Conservation (phyloP, 2,888 invertebrate species). For the Caenorhabditis panamensis region DNA sequence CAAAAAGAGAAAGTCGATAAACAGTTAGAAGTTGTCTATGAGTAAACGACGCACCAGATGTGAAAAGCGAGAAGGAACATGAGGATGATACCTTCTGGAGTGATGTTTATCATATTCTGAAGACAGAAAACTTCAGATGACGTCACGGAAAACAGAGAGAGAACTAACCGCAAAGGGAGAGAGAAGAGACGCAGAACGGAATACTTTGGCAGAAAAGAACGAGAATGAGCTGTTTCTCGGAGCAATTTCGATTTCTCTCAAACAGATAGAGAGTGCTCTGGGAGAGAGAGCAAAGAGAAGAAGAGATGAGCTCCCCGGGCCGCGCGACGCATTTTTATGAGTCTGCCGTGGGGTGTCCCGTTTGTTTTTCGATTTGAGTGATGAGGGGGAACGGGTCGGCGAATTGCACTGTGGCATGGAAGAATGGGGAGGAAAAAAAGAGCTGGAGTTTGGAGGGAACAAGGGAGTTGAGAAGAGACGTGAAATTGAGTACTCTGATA, state of each 20-base stretch:
- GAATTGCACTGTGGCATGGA: neutral
- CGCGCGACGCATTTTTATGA: neutral
- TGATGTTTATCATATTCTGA: constrained; percentile 61
- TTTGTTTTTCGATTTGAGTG: neutral
- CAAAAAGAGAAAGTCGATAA: neutral
- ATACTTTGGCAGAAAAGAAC: neutral
- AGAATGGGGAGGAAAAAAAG: neutral
- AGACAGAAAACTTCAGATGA: neutral
- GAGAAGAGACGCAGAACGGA: neutral
- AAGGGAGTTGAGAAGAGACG: no score
- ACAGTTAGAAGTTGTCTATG: constrained; percentile 2
- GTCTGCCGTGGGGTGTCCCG: neutral
- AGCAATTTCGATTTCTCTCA: neutral
- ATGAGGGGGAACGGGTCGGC: no score
- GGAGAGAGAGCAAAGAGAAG: neutral
- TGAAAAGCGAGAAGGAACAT: constrained; percentile 58
- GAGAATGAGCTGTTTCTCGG: neutral
- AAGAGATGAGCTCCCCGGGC: neutral
- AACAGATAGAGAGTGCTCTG: neutral
- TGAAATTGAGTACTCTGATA: no score
- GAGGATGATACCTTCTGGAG: constrained; percentile 58
- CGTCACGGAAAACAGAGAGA: no score
- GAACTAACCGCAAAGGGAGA: no score
- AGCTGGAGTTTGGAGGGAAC: no score
- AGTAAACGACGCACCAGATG: constrained; percentile 60